These are phyloP conservation scores for Scalopus aquaticus DNA, from an alignment of 2,113 vertebrate genomes.

Conservation along the genomic window DNA sequence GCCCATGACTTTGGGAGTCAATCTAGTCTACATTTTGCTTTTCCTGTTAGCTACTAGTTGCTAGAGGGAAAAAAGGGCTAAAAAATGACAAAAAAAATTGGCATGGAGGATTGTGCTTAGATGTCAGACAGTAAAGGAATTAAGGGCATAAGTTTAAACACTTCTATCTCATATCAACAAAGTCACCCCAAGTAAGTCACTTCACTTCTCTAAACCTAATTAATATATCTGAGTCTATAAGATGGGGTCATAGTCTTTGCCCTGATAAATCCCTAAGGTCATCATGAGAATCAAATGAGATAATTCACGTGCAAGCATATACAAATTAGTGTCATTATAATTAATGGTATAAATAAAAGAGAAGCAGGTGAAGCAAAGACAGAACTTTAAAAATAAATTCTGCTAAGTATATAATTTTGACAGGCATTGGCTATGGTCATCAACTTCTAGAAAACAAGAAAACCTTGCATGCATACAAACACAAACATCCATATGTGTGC, in stretches of 20 bases:
- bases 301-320: neutral
- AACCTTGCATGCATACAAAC: neutral
- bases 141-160: slow-evolving; percentile 8
- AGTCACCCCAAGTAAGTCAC: neutral
- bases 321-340: neutral
- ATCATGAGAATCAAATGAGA: neutral
- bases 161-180: neutral
- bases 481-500: neutral
- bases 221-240: slow-evolving; percentile 35
- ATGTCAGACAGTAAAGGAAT: neutral
- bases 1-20: neutral
- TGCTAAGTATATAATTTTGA: slow-evolving; percentile 5
- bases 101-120: neutral
- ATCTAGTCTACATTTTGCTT: neutral
- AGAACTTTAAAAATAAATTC: slow-evolving; percentile 11
- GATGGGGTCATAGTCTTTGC: slow-evolving; percentile 5
- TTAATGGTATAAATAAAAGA: neutral
- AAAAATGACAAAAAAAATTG: slow-evolving; percentile 1
- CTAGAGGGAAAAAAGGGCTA: neutral
- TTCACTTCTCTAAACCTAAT: slow-evolving; percentile 50
- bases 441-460: slow-evolving; percentile 40
- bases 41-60: neutral
- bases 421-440: neutral
- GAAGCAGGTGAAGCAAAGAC: neutral
- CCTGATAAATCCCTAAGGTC: neutral